Evolutionary conservation across 2,113 vertebrate genomes (phyloP).

Genomic region (Ictalurus furcatus): DNA sequence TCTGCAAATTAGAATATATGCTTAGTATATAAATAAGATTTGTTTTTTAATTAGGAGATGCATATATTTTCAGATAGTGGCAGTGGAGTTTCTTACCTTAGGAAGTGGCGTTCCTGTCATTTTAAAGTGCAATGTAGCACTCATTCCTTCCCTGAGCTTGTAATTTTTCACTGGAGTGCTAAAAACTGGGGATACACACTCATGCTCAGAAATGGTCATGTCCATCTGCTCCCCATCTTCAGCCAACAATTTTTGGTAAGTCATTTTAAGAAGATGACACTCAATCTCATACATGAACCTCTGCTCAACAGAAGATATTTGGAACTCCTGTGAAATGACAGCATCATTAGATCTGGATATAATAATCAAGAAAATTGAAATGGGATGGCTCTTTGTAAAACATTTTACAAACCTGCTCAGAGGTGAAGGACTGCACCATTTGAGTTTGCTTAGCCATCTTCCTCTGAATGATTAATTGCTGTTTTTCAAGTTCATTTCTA

Average conservation of each 20-base stretch:
- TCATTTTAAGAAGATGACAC: constrained; percentile 86
- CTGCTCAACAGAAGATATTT: constrained; percentile 89
- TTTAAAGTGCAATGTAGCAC: constrained; percentile 94
- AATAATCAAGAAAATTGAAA: background rate
- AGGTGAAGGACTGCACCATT: constrained; percentile 77
- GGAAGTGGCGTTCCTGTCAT: constrained; percentile 87
- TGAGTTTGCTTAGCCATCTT: constrained; percentile 85
- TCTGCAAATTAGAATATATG: constrained; percentile 66
- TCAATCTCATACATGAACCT: constrained; percentile 94
- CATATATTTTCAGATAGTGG: background rate
- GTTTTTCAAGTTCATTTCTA: constrained; percentile 77
- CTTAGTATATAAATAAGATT: background rate
- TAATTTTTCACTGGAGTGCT: constrained; percentile 90
- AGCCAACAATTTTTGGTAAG: constrained; percentile 86
- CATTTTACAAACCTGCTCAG: constrained; percentile 81
- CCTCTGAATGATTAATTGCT: constrained; percentile 82
- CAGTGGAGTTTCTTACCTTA: constrained; percentile 77
- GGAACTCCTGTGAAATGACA: constrained; percentile 81
- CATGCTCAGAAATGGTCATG: constrained; percentile 79
- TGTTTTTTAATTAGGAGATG: background rate
- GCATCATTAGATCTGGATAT: background rate
- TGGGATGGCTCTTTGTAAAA: background rate
- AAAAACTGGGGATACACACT: constrained; percentile 83
- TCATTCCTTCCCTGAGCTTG: constrained; percentile 89
- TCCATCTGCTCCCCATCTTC: constrained; percentile 89